Percentiles rank a stretch among this genome's conserved stretches.
These are phyloP conservation scores for Sakesphorus luctuosus DNA, from an alignment of 2,113 vertebrate species.

Conservation along the genomic window DNA sequence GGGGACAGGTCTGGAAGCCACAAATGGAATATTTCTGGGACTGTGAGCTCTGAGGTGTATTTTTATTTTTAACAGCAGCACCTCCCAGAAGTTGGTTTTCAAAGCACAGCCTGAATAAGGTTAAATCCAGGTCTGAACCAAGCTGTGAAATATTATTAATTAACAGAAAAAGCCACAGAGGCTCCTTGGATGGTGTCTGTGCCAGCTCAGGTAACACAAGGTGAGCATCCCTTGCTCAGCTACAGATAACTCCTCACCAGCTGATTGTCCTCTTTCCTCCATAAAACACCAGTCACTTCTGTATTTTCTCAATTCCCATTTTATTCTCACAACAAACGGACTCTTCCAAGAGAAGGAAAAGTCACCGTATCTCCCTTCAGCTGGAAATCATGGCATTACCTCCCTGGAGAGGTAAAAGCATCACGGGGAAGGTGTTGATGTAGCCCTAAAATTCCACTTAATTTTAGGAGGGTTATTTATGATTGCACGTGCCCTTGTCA, in stretches of 20 bases:
- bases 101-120: background rate
- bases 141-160: background rate
- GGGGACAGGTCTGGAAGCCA: fast-evolving
- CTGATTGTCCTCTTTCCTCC: background rate
- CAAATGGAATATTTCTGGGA: fast-evolving
- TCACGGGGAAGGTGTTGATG: fast-evolving
- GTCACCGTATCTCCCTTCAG: slow-evolving; percentile 1
- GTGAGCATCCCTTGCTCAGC: background rate
- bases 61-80: background rate
- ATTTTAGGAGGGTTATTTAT: slow-evolving; percentile 29
- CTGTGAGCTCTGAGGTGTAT: background rate
- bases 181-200: fast-evolving
- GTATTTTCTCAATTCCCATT: background rate
- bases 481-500: background rate
- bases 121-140: background rate
- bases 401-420: background rate
- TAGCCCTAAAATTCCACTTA: background rate
- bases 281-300: background rate
- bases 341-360: background rate
- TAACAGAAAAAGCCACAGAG: background rate
- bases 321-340: background rate
- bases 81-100: background rate
- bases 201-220: background rate
- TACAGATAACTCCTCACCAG: background rate
- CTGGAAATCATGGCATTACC: background rate